phyloP scores from a whole-genome alignment of 2,888 invertebrate genomes.

The Tenthredo livida region DNA sequence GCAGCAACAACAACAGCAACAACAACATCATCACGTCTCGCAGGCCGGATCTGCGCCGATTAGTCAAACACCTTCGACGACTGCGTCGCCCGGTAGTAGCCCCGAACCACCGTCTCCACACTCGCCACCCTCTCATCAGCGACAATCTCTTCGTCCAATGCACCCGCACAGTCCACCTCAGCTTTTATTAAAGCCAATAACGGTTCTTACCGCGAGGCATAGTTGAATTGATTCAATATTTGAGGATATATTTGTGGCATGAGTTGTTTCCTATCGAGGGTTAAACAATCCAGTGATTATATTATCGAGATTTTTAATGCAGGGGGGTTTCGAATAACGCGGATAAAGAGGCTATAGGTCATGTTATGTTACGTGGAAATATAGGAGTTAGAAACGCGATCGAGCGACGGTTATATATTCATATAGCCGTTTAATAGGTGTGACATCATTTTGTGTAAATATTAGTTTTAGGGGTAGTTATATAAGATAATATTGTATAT shows the following conservation, averaged over 20 bases:
- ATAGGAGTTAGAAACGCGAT: not conserved
- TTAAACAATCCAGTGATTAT: not conserved
- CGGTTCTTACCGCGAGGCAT: conserved; percentile 74
- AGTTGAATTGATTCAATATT: conserved; percentile 67
- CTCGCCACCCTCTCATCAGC: conserved; percentile 76
- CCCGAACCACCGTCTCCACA: conserved; percentile 79
- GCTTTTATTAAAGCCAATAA: conserved; percentile 75
- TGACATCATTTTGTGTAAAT: conserved; percentile 5
- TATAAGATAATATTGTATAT: not conserved
- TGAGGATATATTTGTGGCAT: not conserved
- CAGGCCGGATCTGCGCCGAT: conserved; percentile 60
- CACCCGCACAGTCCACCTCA: conserved; percentile 74
- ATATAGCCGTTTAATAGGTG: conserved; percentile 10
- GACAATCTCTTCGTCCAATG: conserved; percentile 76
- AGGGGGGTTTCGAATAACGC: not conserved
- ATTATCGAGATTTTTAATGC: not conserved
- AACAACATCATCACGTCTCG: conserved; percentile 64
- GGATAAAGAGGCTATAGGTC: not conserved
- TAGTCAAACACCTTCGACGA: conserved; percentile 70
- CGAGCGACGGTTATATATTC: not conserved
- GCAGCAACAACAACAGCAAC: conserved; percentile 57
- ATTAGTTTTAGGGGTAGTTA: not conserved
- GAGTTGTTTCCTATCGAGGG: not conserved
- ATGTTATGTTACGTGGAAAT: not conserved
- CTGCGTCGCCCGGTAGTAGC: conserved; percentile 78